Evolutionary conservation across 2,888 invertebrate genomes (phyloP).

Genomic region (Nemoura dubitans): DNA sequence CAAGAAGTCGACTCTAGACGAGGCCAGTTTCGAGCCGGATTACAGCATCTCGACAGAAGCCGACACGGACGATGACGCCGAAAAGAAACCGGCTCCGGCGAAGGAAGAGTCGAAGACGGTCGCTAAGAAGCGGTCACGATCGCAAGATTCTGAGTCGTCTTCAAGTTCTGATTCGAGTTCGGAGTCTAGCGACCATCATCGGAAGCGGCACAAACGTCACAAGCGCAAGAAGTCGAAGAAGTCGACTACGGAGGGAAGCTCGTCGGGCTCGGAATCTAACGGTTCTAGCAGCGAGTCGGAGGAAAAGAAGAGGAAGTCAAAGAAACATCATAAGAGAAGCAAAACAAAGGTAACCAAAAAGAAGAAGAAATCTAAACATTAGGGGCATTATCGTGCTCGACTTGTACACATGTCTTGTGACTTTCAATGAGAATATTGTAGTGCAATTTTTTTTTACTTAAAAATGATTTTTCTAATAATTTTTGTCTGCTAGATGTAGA

Average conservation of each 20-base stretch:
- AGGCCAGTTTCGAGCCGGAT: slow-evolving; percentile 78
- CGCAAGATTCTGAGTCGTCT: slow-evolving; percentile 65
- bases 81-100: slow-evolving; percentile 42
- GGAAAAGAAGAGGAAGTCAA: slow-evolving; percentile 44
- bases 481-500: neutral
- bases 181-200: slow-evolving; percentile 59
- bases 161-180: slow-evolving; percentile 58
- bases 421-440: neutral
- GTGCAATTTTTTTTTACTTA: neutral
- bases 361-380: slow-evolving; percentile 53
- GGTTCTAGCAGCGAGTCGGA: slow-evolving; percentile 50
- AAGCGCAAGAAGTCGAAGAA: slow-evolving; percentile 69
- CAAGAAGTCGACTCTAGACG: slow-evolving; percentile 75
- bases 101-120: slow-evolving; percentile 48
- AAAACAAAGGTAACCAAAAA: slow-evolving; percentile 50
- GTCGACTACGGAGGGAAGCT: slow-evolving; percentile 60
- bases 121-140: slow-evolving; percentile 66
- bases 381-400: neutral
- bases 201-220: slow-evolving; percentile 59
- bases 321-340: slow-evolving; percentile 52
- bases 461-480: neutral
- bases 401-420: neutral
- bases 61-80: slow-evolving; percentile 67
- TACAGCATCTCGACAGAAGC: slow-evolving; percentile 73
- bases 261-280: slow-evolving; percentile 53